Percentiles rank a stretch among this genome's conserved stretches.
These are phyloP conservation scores for Lynx canadensis DNA, from an alignment of 2,113 vertebrate species.

Conservation along the genomic window DNA sequence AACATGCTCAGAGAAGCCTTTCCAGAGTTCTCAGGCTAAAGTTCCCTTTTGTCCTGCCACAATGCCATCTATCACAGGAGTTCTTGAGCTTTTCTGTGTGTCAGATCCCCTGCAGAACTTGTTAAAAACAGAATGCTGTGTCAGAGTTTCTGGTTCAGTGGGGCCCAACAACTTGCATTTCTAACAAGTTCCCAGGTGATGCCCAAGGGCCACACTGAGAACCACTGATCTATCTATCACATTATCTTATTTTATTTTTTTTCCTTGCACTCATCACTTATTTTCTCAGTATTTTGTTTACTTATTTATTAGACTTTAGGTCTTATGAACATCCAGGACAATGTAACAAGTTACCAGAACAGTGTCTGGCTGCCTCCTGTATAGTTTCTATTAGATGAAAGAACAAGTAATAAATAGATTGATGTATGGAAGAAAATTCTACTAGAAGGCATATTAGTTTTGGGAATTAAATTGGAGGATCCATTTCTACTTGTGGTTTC, in stretches of 20 bases:
- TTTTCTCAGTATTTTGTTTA: neutral
- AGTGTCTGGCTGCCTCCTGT: neutral
- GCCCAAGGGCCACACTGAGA: neutral
- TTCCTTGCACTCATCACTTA: neutral
- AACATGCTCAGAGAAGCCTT: neutral
- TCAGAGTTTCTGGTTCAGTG: neutral
- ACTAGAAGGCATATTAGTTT: neutral
- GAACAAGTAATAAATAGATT: neutral
- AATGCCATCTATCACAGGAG: neutral
- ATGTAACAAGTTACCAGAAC: neutral
- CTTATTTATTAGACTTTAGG: neutral
- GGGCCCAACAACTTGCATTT: neutral
- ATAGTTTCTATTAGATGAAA: neutral
- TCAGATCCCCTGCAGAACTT: neutral
- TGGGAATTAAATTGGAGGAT: neutral
- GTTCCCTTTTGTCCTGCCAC: neutral
- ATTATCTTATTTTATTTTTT: neutral
- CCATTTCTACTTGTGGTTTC: slow-evolving; percentile 10
- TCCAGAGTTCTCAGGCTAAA: neutral
- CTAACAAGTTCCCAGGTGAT: neutral
- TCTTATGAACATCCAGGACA: neutral
- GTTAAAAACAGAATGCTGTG: neutral
- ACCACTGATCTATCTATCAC: neutral
- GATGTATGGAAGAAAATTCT: neutral
- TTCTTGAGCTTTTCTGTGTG: neutral